A percentile compares a stretch with the other conserved stretches of the same genome.
phyloP scores from a whole-genome alignment of 2,797 vertebrate genomes.

The Atherinosoma microstoma region DNA sequence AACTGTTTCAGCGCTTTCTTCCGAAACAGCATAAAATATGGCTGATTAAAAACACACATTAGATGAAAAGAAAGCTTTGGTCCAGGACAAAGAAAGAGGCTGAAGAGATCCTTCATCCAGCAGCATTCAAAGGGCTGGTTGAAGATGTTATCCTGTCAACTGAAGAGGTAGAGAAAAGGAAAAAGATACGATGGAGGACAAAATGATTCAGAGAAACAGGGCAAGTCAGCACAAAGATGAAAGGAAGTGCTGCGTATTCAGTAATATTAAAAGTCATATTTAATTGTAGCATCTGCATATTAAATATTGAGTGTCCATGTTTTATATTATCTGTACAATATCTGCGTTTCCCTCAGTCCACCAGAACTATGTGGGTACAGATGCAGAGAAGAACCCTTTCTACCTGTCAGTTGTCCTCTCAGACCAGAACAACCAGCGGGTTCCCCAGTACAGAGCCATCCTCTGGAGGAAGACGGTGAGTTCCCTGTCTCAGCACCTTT shows the following conservation, averaged over 20 bases:
- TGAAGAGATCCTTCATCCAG: conserved; percentile 50
- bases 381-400: conserved; percentile 97
- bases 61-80: conserved; percentile 3
- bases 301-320: not conserved
- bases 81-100: conserved; percentile 19
- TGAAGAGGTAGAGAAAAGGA: conserved; percentile 16
- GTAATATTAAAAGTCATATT: not conserved
- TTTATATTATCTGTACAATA: not conserved
- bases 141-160: conserved; percentile 63
- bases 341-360: conserved; percentile 86
- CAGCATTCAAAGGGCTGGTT: conserved; percentile 63
- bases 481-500: conserved; percentile 12
- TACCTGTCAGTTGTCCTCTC: conserved; percentile 97
- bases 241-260: not conserved
- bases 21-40: not conserved
- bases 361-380: conserved; percentile 96
- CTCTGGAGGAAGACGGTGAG: conserved; percentile 98
- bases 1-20: conserved; percentile 11
- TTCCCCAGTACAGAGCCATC: conserved; percentile 97
- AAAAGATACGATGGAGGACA: not conserved
- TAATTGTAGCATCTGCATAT: not conserved
- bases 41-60: conserved; percentile 13
- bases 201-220: not conserved
- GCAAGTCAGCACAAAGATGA: not conserved
- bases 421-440: conserved; percentile 96